These are phyloP conservation scores for Nymphalis io DNA, from an alignment of 1,140 invertebrate species.

Conservation along the genomic window DNA sequence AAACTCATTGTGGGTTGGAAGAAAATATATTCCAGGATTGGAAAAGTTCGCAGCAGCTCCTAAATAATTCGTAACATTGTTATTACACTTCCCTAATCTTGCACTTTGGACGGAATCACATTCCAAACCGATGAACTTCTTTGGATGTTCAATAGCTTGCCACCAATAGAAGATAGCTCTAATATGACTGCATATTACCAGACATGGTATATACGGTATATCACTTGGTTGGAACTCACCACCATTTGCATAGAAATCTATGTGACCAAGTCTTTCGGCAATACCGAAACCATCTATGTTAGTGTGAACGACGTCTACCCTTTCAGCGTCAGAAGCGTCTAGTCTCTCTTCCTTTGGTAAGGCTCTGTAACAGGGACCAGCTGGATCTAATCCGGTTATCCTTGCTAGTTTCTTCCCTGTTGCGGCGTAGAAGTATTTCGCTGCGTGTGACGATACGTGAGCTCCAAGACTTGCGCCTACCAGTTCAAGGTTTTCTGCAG, in stretches of 20 bases:
- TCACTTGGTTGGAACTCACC: slow-evolving; percentile 84
- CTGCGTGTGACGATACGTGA: slow-evolving; percentile 53
- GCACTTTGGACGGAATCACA: slow-evolving; percentile 67
- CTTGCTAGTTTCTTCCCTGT: slow-evolving; percentile 75
- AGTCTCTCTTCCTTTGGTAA: slow-evolving; percentile 78
- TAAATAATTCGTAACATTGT: slow-evolving; percentile 56
- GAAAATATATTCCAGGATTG: slow-evolving; percentile 63
- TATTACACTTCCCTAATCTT: slow-evolving; percentile 60
- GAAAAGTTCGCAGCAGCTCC: slow-evolving; percentile 59
- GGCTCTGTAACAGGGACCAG: slow-evolving; percentile 82
- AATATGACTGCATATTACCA: slow-evolving; percentile 66
- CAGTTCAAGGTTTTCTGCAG: slow-evolving; percentile 57
- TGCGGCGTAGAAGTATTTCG: slow-evolving; percentile 55
- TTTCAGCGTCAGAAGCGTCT: slow-evolving; percentile 81
- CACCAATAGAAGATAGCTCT: slow-evolving; percentile 65
- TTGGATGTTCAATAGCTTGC: slow-evolving; percentile 66
- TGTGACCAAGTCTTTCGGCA: slow-evolving; percentile 83
- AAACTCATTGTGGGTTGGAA: slow-evolving; percentile 65
- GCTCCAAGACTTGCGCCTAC: slow-evolving; percentile 66
- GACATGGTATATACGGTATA: slow-evolving; percentile 63
- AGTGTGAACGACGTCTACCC: slow-evolving; percentile 85
- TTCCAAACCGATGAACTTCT: slow-evolving; percentile 62
- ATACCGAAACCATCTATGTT: slow-evolving; percentile 87
- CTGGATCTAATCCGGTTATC: slow-evolving; percentile 85
- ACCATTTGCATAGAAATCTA: slow-evolving; percentile 89